These are phyloP conservation scores for Myanophis thanlyinensis DNA, from an alignment of 2,113 vertebrate genomes.

Conservation along the genomic window DNA sequence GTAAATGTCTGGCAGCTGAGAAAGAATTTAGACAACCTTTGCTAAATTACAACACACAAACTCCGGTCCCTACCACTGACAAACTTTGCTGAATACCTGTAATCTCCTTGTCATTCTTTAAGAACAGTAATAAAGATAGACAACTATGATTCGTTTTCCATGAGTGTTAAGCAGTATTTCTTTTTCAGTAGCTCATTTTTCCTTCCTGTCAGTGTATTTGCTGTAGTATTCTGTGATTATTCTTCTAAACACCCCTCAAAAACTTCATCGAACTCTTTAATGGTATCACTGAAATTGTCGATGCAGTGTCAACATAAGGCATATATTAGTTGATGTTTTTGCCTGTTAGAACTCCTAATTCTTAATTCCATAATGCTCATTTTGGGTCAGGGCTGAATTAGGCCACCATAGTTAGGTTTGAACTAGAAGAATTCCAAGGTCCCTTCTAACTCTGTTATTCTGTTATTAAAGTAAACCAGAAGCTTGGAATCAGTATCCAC, in stretches of 20 bases:
- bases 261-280: background rate
- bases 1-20: background rate
- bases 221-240: background rate
- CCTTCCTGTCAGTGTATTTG: conserved; percentile 13
- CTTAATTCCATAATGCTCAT: background rate
- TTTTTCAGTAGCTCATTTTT: conserved; percentile 16
- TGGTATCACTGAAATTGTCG: background rate
- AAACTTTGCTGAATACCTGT: background rate
- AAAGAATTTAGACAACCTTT: background rate
- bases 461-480: background rate
- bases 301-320: background rate
- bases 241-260: conserved; percentile 21
- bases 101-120: conserved; percentile 14
- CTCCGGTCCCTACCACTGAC: background rate
- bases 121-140: conserved; percentile 5
- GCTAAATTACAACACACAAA: background rate
- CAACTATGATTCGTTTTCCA: background rate
- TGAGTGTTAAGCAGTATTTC: background rate
- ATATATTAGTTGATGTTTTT: background rate
- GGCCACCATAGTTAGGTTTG: background rate
- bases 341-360: background rate
- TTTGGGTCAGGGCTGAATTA: background rate
- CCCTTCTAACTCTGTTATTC: background rate
- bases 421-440: background rate
- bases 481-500: background rate